Conservation (phyloP, 2,113 vertebrate species). For the Poecile atricapillus region DNA sequence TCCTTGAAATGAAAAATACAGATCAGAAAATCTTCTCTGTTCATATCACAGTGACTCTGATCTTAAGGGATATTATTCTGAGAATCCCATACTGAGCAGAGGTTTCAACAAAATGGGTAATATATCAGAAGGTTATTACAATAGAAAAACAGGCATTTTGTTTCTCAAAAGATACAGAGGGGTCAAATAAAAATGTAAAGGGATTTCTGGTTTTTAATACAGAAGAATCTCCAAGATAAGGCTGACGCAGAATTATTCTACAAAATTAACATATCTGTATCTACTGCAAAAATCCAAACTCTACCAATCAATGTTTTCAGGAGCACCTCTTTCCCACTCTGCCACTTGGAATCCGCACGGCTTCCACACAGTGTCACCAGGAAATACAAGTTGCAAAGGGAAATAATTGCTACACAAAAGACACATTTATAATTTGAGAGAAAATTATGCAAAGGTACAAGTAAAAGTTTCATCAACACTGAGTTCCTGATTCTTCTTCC, state of each 20-base stretch:
- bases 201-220: not conserved
- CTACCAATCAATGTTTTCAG: rapidly evolving
- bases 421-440: not conserved
- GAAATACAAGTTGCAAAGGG: not conserved
- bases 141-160: not conserved
- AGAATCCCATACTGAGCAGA: not conserved
- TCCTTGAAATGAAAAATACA: not conserved
- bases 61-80: not conserved
- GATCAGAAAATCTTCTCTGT: not conserved
- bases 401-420: not conserved
- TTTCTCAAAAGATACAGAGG: not conserved
- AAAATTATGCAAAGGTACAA: not conserved
- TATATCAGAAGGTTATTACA: not conserved
- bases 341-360: not conserved
- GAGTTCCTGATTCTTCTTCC: not conserved
- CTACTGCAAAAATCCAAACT: not conserved
- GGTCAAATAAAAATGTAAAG: not conserved
- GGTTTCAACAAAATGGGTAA: not conserved
- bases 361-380: not conserved
- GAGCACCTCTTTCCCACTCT: not conserved
- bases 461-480: not conserved
- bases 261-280: not conserved
- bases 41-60: not conserved
- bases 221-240: not conserved
- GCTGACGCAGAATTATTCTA: not conserved